Evolutionary conservation across 2,113 vertebrate species (phyloP).

Genomic region (Argyrosomus japonicus): DNA sequence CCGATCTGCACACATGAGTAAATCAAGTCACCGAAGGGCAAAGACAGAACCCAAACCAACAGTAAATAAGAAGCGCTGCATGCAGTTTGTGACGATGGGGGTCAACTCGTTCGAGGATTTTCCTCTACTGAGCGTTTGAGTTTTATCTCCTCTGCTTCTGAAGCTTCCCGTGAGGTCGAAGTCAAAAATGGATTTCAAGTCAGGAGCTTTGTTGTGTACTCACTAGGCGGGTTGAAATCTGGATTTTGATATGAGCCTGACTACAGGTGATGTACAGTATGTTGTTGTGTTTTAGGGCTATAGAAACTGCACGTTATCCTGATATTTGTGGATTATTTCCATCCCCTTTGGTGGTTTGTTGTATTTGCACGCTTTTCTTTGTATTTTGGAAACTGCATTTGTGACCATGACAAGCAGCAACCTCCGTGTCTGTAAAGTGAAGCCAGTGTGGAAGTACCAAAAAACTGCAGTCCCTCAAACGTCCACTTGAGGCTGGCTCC

Average conservation of each 20-base stretch:
- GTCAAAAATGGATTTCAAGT: neutral
- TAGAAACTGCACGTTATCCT: neutral
- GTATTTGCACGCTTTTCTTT: neutral
- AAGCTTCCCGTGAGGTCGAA: neutral
- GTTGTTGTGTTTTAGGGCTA: neutral
- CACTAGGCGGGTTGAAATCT: neutral
- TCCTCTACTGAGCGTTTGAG: neutral
- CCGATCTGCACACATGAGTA: constrained; percentile 6
- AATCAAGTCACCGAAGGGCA: constrained; percentile 3
- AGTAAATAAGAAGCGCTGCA: neutral
- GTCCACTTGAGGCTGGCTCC: too few species aligned
- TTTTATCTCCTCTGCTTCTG: neutral
- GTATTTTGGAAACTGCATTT: neutral
- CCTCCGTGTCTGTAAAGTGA: too few species aligned
- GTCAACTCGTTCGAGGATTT: neutral
- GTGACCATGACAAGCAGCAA: too few species aligned
- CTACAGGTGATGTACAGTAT: neutral
- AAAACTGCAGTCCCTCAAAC: too few species aligned
- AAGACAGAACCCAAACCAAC: neutral
- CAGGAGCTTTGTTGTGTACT: neutral
- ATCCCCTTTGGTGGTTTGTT: neutral
- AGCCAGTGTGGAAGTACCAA: too few species aligned
- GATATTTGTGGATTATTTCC: neutral
- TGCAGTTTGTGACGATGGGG: neutral
- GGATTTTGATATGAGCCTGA: neutral